Percentiles rank a stretch among this genome's conserved stretches.
Evolutionary conservation across 2,888 invertebrate genomes (phyloP).

Genomic region (Dryobota labecula): DNA sequence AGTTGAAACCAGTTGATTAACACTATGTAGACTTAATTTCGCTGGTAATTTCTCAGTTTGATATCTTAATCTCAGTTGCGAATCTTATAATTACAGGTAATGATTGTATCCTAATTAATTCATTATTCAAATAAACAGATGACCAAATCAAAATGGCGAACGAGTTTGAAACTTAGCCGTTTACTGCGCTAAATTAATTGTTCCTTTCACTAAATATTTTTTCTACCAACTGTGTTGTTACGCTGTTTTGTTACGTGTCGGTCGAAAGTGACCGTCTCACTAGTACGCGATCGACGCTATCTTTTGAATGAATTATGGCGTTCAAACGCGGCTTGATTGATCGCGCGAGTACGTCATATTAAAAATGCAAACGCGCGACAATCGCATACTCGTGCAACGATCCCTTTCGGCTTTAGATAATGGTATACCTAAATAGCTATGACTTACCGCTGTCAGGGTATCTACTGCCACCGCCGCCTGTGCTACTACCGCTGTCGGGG

Average conservation of each 20-base stretch:
- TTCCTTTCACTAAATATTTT: not conserved
- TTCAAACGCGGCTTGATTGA: not conserved
- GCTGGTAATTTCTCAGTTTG: not conserved
- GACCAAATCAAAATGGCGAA: not conserved
- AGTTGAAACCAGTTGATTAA: not conserved
- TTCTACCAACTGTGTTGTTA: not conserved
- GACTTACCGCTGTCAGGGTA: constrained; percentile 13
- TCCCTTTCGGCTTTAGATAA: not conserved
- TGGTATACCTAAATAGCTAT: not conserved
- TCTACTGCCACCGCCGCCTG: not conserved
- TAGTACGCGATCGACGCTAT: too few species aligned
- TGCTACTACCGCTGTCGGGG: not conserved
- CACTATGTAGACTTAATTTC: not conserved
- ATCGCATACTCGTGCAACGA: not conserved
- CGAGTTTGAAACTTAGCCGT: not conserved
- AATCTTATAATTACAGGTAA: not conserved
- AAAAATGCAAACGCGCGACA: not conserved
- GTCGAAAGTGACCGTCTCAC: not conserved
- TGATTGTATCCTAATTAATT: not conserved
- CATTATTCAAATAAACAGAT: not conserved
- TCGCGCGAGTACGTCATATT: not conserved
- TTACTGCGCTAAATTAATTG: not conserved
- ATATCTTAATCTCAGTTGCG: not conserved
- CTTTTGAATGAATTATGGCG: not conserved
- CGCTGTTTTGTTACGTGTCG: not conserved